A percentile compares a stretch with the other conserved stretches of the same genome.
Evolutionary conservation across 1,140 invertebrate species (phyloP).

Genomic region (Temnothorax curvispinosus): DNA sequence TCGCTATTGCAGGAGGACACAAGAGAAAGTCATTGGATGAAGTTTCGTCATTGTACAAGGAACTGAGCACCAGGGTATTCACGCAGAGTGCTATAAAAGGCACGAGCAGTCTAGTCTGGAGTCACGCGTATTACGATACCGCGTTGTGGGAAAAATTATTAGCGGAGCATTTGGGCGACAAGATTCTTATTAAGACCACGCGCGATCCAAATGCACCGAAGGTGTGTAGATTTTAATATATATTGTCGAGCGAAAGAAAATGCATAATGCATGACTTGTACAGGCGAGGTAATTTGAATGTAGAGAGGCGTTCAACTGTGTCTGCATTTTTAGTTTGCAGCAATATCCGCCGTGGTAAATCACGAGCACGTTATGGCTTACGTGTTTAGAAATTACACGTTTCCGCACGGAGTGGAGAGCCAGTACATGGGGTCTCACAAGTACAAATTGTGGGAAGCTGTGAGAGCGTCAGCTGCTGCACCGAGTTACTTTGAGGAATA

Average conservation of each 20-base stretch:
- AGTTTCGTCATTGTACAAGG: conserved; percentile 89
- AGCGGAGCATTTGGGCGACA: conserved; percentile 90
- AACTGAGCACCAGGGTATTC: conserved; percentile 91
- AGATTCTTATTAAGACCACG: conserved; percentile 88
- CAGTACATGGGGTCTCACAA: conserved; percentile 92
- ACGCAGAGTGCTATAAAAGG: conserved; percentile 90
- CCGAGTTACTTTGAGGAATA: conserved; percentile 97
- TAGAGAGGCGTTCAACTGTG: neutral
- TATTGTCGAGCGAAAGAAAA: neutral
- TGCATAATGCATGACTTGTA: conserved; percentile 38
- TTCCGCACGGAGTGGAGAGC: conserved; percentile 90
- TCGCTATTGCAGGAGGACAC: conserved; percentile 84
- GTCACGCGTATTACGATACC: conserved; percentile 96
- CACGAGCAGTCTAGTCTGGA: conserved; percentile 92
- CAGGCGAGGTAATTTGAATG: neutral
- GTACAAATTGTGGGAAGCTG: conserved; percentile 94
- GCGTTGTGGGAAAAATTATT: conserved; percentile 94
- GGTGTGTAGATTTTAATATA: conserved; percentile 80
- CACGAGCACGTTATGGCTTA: conserved; percentile 92
- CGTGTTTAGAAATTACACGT: conserved; percentile 96
- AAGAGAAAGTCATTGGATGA: conserved; percentile 87
- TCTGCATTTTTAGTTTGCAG: conserved; percentile 87
- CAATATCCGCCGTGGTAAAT: conserved; percentile 94
- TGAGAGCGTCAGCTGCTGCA: conserved; percentile 96
- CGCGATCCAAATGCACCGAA: conserved; percentile 88